Evolutionary conservation across 2,888 invertebrate species (phyloP).

Genomic region (Amiota mariae): DNA sequence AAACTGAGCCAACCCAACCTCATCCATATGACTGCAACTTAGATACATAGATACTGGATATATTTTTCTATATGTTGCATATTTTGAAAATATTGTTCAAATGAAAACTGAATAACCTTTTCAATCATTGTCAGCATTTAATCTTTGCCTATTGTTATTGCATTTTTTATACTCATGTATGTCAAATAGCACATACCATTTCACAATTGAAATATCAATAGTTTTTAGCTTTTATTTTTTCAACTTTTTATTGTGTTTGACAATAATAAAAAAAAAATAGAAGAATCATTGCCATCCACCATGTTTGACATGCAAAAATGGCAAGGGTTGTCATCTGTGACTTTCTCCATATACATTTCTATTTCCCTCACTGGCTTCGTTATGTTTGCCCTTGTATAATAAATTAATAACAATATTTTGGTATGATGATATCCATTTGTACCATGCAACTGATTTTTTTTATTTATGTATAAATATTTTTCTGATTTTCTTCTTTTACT

Average conservation of each 20-base stretch:
- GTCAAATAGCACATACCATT: conserved; percentile 59
- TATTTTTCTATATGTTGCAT: too few relatives aligned
- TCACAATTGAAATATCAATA: conserved; percentile 51
- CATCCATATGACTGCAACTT: neutral
- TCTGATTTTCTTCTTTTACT: neutral
- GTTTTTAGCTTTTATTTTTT: conserved; percentile 30
- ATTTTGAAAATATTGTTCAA: too few relatives aligned
- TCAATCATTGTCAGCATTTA: conserved; percentile 15
- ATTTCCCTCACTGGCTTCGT: too few relatives aligned
- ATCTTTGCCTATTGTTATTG: conserved; percentile 31
- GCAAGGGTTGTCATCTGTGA: conserved; percentile 22
- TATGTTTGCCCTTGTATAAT: conserved; percentile 1
- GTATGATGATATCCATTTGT: neutral
- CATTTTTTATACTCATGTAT: conserved; percentile 43
- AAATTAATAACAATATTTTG: neutral
- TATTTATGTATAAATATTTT: neutral
- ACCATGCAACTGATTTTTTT: neutral
- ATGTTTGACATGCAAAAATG: conserved; percentile 23
- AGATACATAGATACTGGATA: too few relatives aligned
- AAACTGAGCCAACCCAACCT: neutral
- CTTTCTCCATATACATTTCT: neutral
- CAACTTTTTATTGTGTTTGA: neutral
- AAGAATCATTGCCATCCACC: conserved; percentile 26
- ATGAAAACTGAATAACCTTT: neutral
- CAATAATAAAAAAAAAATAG: conserved; percentile 38